Evolutionary conservation across 2,797 vertebrate genomes (phyloP), one percentile per base, ranked within the genome.

Genomic region (Channa striata): DNA sequence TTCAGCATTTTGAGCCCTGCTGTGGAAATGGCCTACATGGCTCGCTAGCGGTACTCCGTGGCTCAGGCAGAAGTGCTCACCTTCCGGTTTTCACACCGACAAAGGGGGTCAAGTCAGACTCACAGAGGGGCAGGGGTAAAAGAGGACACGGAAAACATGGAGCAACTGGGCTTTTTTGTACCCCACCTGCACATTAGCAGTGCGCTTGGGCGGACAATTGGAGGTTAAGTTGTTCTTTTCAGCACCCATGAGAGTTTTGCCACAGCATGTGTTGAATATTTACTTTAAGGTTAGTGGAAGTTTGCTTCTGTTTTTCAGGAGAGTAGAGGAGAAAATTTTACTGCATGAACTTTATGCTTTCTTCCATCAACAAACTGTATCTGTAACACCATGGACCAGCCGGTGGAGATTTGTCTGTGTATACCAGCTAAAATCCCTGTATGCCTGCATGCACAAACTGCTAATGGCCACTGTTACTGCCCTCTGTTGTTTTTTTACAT

Each of bases 211-310:
- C 40, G 47, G 78, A 73, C 72, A 73, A 72, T 64, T 68, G 62
- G 57, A 81, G 82, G 80, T 84, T 77, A 87, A 88, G 61, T 78
- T 86, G 84, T 90, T 85, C 76, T 69, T 75, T 72, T 74, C 66
- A 1, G 1, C 54, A 84, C 84, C 81, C 68, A 43, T 78, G 89
- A 85, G 91, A 67, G 48, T 77, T 78, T 81, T 63, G 34, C 68
- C 60, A 49, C 72, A 65, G 70, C 64, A 59, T 77, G 82, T 81
- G 68, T 65, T 87, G 79, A 89, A 92, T 87, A 89, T 85, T 89
- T 81, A 86, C 78, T 57, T 49, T 23, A 70, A 68, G 80, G 81
- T 86, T 81, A 64, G 59, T 25, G 12, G 51, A 52, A 70, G 72
- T 74, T 80, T 42, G 57, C 42, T 49, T 67, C 44, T 52, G 59